Evolutionary conservation across 2,888 invertebrate genomes (phyloP), one percentile per base, ranked within the genome.

Genomic region (Oxyscelio sp.): DNA sequence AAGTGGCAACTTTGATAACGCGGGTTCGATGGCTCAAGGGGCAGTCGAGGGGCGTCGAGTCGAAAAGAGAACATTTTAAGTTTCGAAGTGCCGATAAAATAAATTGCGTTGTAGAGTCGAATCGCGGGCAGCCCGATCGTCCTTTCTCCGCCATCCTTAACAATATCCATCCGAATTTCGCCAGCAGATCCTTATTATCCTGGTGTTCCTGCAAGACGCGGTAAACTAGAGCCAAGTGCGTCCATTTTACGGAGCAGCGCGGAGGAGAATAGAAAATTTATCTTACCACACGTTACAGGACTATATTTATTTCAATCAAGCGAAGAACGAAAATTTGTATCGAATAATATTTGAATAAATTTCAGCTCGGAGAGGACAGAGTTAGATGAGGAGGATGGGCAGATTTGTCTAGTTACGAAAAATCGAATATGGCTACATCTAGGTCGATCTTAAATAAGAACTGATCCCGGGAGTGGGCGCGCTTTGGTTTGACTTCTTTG

Each of bases 41-140:
- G 59, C 2, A 15, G 40, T 11, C 15, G n/a, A 66, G 59, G 38
- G 54, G n/a, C 11, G 59, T 4, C 31, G 66, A 21, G 56, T 15
- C 40, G 68, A 43, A 11, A 59, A 24, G 56, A 34, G 61, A 77
- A 63, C 70, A 56, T 38, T 78, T 68, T 54, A 68, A 83, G 78
- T 78, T 78, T 68, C 66, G 13, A 83, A 83, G 78, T 78, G 78
- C 40, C 83, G 83, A 83, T 78, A 83, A 83, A 83, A 78, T 78
- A 83, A 83, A 83, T 83, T 73, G 83, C 73, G 52, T 68, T 80
- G 73, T n/a, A 66, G 73, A 80, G 80, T 66, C 59, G 73, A 66
- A 73, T 63, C 71, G 82, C 71, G 65, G 63, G 63, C 54, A 52
- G 56, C 74, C 45, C 9, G 54, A 74, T 71, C 63, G 71, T 58